Conservation (phyloP, 2,888 invertebrate genomes). For the Drosophila phalerata region DNA sequence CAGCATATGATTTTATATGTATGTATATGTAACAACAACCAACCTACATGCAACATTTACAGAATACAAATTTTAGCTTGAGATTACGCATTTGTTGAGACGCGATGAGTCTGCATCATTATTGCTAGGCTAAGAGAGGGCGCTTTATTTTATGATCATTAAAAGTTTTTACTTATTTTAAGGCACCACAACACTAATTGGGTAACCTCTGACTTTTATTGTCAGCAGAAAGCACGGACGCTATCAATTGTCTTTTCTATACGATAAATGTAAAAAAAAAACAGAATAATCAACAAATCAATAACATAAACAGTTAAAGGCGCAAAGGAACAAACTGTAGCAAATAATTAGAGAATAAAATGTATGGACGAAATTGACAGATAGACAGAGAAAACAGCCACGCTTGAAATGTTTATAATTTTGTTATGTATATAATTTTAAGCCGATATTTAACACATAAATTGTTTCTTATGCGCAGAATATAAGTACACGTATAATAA, state of each 20-base stretch:
- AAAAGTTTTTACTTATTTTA: slow-evolving; percentile 41
- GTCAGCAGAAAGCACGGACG: slow-evolving; percentile 15
- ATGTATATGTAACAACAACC: slow-evolving; percentile 17
- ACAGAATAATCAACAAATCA: neutral
- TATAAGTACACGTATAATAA: slow-evolving; percentile 74
- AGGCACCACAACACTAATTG: slow-evolving; percentile 12
- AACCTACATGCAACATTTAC: slow-evolving; percentile 40
- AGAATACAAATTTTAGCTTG: slow-evolving; percentile 57
- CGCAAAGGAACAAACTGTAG: slow-evolving; percentile 60
- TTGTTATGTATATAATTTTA: slow-evolving; percentile 81
- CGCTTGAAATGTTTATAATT: slow-evolving; percentile 79
- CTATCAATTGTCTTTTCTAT: slow-evolving; percentile 25
- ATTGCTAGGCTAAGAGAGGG: slow-evolving; percentile 50
- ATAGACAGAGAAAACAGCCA: slow-evolving; percentile 59
- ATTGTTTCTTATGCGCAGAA: slow-evolving; percentile 73
- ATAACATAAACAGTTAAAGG: slow-evolving; percentile 9
- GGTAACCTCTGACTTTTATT: slow-evolving; percentile 6
- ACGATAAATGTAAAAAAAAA: slow-evolving; percentile 10
- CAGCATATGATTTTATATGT: slow-evolving; percentile 51
- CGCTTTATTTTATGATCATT: slow-evolving; percentile 32
- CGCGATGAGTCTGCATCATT: slow-evolving; percentile 42
- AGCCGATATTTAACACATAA: slow-evolving; percentile 69
- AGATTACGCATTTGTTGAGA: slow-evolving; percentile 63
- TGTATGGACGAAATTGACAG: slow-evolving; percentile 65
- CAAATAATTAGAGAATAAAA: slow-evolving; percentile 67